Percentiles rank a stretch among this genome's conserved stretches.
phyloP scores from a whole-genome alignment of 2,113 vertebrate species.

The Cyprinus carpio region DNA sequence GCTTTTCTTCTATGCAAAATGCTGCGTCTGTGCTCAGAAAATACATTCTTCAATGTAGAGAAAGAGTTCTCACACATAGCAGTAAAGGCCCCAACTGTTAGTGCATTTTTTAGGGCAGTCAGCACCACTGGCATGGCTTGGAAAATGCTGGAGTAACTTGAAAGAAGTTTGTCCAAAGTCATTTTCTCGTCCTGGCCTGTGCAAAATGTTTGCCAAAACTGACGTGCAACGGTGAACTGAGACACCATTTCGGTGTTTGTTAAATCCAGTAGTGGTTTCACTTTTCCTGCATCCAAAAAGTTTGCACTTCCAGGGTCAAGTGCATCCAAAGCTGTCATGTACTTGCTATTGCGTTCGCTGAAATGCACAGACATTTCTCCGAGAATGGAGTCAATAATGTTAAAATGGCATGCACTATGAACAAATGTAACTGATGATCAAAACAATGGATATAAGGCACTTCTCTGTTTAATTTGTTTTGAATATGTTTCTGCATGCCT shows the following conservation, averaged over 20 bases:
- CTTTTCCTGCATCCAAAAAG: no score
- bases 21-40: not conserved
- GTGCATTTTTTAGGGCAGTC: not conserved
- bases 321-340: no score
- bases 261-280: no score
- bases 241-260: no score
- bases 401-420: no score
- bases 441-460: conserved; percentile 9
- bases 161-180: not conserved
- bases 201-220: not conserved
- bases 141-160: not conserved
- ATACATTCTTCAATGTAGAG: not conserved
- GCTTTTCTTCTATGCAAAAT: no score
- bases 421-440: conserved; percentile 33
- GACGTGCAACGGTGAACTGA: no score
- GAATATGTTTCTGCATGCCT: conserved; percentile 5
- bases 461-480: conserved; percentile 7
- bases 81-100: not conserved
- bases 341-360: not conserved
- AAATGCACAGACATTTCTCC: not conserved
- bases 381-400: not conserved
- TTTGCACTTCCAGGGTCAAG: no score
- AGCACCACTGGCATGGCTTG: not conserved
- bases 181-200: not conserved
- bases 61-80: not conserved